Conservation (phyloP, 2,113 vertebrate species). For the Muscicapa adusta region DNA sequence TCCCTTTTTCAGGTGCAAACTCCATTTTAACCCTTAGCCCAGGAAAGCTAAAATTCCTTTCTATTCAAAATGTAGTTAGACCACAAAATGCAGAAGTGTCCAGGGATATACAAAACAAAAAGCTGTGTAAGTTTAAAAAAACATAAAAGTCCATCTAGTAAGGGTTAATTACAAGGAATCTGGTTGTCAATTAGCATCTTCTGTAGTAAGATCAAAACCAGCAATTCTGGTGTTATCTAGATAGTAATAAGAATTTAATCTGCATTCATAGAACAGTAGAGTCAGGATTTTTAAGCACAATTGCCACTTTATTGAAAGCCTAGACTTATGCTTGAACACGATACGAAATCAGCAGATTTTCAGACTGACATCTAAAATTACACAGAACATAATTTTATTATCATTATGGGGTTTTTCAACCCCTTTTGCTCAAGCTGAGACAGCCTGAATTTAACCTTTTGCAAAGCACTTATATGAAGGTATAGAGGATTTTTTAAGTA, state of each 20-base stretch:
- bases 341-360: not conserved
- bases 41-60: slow-evolving; percentile 12
- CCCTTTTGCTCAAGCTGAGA: not conserved
- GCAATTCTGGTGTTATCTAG: not conserved
- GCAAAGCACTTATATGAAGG: not conserved
- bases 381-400: not conserved
- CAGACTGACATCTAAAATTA: not conserved
- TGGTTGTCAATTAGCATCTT: not conserved
- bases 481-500: no score
- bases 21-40: slow-evolving; percentile 25
- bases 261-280: not conserved
- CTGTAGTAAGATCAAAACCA: not conserved
- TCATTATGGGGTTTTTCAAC: fast-evolving
- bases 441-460: not conserved
- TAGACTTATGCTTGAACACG: not conserved
- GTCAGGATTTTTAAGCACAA: not conserved
- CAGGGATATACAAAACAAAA: not conserved
- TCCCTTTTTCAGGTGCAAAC: slow-evolving; percentile 35
- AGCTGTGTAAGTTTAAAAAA: not conserved
- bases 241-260: not conserved
- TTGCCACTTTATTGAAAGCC: not conserved
- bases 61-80: slow-evolving; percentile 52
- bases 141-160: not conserved
- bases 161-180: not conserved
- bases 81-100: not conserved